These are phyloP conservation scores for Epinotia nisella DNA, from an alignment of 2,888 invertebrate species.

Conservation along the genomic window DNA sequence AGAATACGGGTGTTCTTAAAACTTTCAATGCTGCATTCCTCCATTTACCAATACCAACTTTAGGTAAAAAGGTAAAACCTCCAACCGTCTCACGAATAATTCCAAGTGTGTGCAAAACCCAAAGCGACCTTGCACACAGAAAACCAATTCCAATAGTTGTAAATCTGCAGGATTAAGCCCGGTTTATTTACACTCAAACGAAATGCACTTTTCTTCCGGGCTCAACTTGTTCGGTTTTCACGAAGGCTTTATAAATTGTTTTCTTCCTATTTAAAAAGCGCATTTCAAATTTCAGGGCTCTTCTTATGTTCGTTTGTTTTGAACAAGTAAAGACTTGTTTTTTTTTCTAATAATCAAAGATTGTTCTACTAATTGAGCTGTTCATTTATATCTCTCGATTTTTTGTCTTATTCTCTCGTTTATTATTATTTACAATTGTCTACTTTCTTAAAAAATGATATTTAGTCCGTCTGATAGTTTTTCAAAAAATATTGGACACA, in stretches of 20 bases:
- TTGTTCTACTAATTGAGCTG: no score
- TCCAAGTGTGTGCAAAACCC: neutral
- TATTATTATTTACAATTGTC: no score
- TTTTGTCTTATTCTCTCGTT: no score
- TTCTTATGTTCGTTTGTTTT: neutral
- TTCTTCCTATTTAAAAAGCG: slow-evolving; percentile 10
- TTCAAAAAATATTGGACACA: no score
- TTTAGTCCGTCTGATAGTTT: no score
- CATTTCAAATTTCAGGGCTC: neutral
- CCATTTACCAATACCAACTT: neutral
- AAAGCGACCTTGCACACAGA: slow-evolving; percentile 13
- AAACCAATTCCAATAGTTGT: slow-evolving; percentile 34
- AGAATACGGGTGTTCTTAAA: no score
- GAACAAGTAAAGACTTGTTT: neutral
- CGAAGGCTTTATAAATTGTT: slow-evolving; percentile 18
- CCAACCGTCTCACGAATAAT: neutral
- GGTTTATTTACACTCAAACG: slow-evolving; percentile 30
- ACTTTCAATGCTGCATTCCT: neutral
- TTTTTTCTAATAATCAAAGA: no score
- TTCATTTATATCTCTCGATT: no score
- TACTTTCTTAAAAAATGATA: no score
- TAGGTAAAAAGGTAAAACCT: neutral
- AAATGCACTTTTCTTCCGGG: slow-evolving; percentile 31
- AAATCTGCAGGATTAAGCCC: slow-evolving; percentile 27
- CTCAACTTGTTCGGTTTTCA: slow-evolving; percentile 26